A percentile compares a stretch with the other conserved stretches of the same genome.
Evolutionary conservation across 2,888 invertebrate species (phyloP).

Genomic region (Zygogramma bicolorata): DNA sequence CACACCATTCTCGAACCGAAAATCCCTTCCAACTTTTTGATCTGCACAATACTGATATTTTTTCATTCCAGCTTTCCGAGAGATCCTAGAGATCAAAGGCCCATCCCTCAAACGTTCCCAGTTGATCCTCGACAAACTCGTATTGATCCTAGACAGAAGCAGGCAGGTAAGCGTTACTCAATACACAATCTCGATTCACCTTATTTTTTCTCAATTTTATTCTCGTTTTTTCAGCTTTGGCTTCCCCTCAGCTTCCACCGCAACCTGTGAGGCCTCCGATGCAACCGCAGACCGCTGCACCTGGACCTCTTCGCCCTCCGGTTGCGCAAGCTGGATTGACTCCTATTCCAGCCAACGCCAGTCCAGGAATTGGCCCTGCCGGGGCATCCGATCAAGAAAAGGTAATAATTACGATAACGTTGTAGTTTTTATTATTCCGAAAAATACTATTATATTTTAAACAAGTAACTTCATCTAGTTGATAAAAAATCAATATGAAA

Average conservation of each 20-base stretch:
- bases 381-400: conserved; percentile 95
- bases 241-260: conserved; percentile 47
- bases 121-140: conserved; percentile 73
- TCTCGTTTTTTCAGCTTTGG: conserved; percentile 44
- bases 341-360: conserved; percentile 69
- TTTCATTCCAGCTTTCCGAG: conserved; percentile 56
- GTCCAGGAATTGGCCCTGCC: conserved; percentile 73
- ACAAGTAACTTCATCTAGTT: too few relatives aligned
- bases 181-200: conserved; percentile 1
- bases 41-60: background rate
- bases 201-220: conserved; percentile 17
- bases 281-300: conserved; percentile 22
- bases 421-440: too few relatives aligned
- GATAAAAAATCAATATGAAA: too few relatives aligned
- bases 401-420: too few relatives aligned
- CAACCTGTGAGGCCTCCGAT: conserved; percentile 51
- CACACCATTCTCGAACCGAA: too few relatives aligned
- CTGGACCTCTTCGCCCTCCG: conserved; percentile 11
- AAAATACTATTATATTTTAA: too few relatives aligned
- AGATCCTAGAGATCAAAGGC: conserved; percentile 57
- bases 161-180: conserved; percentile 60
- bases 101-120: conserved; percentile 62
- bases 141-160: conserved; percentile 77
- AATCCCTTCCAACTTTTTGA: too few relatives aligned
- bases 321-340: conserved; percentile 40